Base-by-base conservation (phyloP, 2,113 vertebrate genomes). In the Climacteris rufus region DNA sequence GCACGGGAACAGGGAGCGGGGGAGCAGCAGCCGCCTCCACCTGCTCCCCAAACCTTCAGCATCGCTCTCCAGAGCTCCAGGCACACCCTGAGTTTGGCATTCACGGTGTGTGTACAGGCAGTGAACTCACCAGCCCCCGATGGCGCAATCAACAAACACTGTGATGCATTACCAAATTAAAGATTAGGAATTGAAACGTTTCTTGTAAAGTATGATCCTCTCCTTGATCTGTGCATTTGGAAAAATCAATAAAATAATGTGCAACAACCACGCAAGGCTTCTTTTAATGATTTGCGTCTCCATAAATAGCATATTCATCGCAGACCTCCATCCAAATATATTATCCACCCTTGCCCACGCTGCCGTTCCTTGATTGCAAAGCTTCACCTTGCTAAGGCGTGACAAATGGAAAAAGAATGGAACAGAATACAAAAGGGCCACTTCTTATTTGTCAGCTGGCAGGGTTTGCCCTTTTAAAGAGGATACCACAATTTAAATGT, bases 221-320 rank as follows among this genome's bases (percentile, higher is more conserved):
- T 28, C 84, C 71, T 96, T 80, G 88, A 94, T 78, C 96, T 63
- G 49, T 42, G 66, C 81, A 19, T 94, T 79, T 90, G 37, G 71
- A 91, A 93, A 96, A 97, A 96, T 96, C 92, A 97, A 91, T 95
- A 79, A 95, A 96, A 96, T 92, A 96, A 97, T 87, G 66, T 94
- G 86, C 94, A 89, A 97, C 68, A 96, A 76, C 59, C 89, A 30
- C 89, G 78, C 82, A 65, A 77, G 90, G 92, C 65, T 92, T 94
- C 86, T 88, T 94, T 94, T 96, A 97, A 98, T 94, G 94, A 94
- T 96, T 91, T 94, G 92, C 88, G 35, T 94, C 96, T 97, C 96
- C 96, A 97, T 98, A 97, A 98, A 95, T 88, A 97, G 47, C 84
- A 90, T 45, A 95, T 97, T 97, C 93, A 96, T 97, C 96, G 96